Conservation (phyloP, 2,888 invertebrate species). For the Crepidodera aurea region DNA sequence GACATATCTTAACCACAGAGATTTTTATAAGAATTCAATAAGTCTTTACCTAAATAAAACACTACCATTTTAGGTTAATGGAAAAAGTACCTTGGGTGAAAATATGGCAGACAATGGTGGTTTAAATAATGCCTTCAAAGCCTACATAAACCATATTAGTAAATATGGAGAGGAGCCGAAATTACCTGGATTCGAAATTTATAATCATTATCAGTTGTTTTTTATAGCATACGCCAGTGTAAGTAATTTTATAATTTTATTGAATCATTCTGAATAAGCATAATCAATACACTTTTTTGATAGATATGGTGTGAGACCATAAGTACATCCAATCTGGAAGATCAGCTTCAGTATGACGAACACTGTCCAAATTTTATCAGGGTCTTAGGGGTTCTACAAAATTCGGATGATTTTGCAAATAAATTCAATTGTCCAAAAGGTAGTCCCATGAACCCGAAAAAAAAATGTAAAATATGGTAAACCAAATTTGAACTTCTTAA, state of each 20-base stretch:
- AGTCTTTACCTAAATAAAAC: too few relatives aligned
- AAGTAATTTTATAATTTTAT: constrained; percentile 53
- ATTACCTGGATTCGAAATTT: constrained; percentile 78
- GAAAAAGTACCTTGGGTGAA: constrained; percentile 78
- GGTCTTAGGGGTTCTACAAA: constrained; percentile 74
- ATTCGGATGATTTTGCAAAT: constrained; percentile 75
- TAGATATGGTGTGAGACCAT: constrained; percentile 87
- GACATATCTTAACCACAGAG: too few relatives aligned
- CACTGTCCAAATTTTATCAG: constrained; percentile 78
- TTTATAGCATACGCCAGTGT: constrained; percentile 85
- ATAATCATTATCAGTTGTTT: constrained; percentile 77
- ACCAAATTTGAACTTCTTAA: too few relatives aligned
- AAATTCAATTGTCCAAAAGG: constrained; percentile 68
- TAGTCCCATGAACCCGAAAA: constrained; percentile 66
- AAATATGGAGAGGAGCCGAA: constrained; percentile 68
- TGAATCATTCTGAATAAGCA: neutral
- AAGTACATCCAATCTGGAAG: constrained; percentile 69
- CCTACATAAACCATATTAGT: constrained; percentile 69
- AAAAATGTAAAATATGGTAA: constrained; percentile 66
- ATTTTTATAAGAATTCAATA: too few relatives aligned
- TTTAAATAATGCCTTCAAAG: constrained; percentile 74
- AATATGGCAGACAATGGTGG: constrained; percentile 89
- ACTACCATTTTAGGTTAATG: constrained; percentile 77
- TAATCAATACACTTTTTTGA: too few relatives aligned
- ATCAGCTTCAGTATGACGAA: constrained; percentile 71